phyloP scores from a whole-genome alignment of 53 echinoderm and acorn worm genomes.

The Patiria pectinifera region DNA sequence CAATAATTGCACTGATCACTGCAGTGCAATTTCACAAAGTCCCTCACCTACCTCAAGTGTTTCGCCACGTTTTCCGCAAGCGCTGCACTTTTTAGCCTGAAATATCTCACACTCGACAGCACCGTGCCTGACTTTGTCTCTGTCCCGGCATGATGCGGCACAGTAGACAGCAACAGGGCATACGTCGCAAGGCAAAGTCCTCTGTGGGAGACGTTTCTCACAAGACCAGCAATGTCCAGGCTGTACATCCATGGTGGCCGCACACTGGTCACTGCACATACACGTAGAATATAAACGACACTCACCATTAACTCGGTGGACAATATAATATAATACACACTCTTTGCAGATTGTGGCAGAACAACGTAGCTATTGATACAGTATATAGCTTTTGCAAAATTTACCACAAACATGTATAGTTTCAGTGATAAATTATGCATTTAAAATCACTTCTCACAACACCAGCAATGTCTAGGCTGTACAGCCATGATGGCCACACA shows the following conservation, averaged over 20 bases:
- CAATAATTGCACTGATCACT: too few species aligned
- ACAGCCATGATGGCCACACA: slow-evolving; percentile 36
- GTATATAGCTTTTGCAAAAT: too few species aligned
- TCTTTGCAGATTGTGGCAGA: too few species aligned
- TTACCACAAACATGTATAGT: too few species aligned
- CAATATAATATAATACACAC: too few species aligned
- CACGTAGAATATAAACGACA: too few species aligned
- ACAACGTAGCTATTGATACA: too few species aligned
- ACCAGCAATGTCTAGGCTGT: slow-evolving; percentile 44
- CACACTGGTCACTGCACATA: too few species aligned
- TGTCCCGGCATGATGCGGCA: too few species aligned
- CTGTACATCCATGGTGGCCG: slow-evolving; percentile 39
- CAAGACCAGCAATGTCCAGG: slow-evolving; percentile 53
- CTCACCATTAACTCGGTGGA: too few species aligned
- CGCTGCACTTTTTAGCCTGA: background rate
- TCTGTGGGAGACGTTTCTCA: slow-evolving; percentile 8
- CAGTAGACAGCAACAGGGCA: background rate
- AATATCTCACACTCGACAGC: slow-evolving; percentile 29
- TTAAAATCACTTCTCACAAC: slow-evolving; percentile 8
- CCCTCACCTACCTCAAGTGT: background rate
- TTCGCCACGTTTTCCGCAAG: slow-evolving; percentile 15
- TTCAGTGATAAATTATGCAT: too few species aligned
- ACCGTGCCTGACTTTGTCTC: slow-evolving; percentile 31
- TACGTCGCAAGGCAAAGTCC: background rate
- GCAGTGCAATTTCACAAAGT: too few species aligned